Evolutionary conservation across 2,797 vertebrate genomes (phyloP).

Genomic region (Naso thynnoides): DNA sequence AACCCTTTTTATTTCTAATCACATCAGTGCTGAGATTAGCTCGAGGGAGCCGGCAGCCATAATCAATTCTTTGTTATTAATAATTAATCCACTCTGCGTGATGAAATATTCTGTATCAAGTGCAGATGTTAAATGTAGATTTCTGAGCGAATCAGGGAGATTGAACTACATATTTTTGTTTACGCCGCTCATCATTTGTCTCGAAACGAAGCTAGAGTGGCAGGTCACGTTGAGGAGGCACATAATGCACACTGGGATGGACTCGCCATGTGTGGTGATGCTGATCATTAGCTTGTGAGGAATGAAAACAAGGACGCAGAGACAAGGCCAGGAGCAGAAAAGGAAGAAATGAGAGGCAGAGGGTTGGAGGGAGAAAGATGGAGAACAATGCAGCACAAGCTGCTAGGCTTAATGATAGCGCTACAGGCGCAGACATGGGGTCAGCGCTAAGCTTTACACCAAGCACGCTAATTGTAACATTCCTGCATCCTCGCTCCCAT

Average conservation of each 20-base stretch:
- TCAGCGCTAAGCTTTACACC: slow-evolving; percentile 50
- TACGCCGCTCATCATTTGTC: slow-evolving; percentile 39
- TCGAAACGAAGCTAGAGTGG: slow-evolving; percentile 38
- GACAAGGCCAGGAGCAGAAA: slow-evolving; percentile 31
- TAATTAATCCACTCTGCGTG: slow-evolving; percentile 62
- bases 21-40: slow-evolving; percentile 63
- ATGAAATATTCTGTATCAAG: slow-evolving; percentile 77
- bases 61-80: slow-evolving; percentile 79
- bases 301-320: slow-evolving; percentile 56
- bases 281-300: slow-evolving; percentile 74
- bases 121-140: slow-evolving; percentile 67
- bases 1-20: slow-evolving; percentile 69
- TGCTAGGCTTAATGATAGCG: slow-evolving; percentile 58
- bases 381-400: slow-evolving; percentile 35
- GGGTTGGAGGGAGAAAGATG: slow-evolving; percentile 7
- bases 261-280: slow-evolving; percentile 41
- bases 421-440: slow-evolving; percentile 54
- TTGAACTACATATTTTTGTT: slow-evolving; percentile 61
- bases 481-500: slow-evolving; percentile 33
- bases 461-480: slow-evolving; percentile 67
- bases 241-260: neutral
- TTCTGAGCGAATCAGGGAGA: slow-evolving; percentile 57
- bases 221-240: slow-evolving; percentile 30
- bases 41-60: slow-evolving; percentile 63
- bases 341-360: slow-evolving; percentile 32